Base-by-base conservation (phyloP, 1,140 invertebrate genomes). In the Fopius arisanus region DNA sequence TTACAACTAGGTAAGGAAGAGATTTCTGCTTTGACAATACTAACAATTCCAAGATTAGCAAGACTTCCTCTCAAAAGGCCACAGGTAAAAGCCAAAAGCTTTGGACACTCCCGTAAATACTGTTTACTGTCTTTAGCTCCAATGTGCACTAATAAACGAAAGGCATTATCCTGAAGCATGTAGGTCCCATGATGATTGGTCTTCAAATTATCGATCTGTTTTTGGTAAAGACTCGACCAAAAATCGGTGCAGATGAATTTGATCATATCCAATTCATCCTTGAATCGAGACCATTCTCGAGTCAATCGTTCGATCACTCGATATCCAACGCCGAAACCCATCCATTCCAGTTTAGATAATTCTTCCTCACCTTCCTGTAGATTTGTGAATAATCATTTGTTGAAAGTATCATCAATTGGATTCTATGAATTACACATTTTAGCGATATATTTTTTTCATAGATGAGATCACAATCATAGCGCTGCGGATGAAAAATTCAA, bases 201-300 rank as follows among this genome's bases (percentile, higher is more conserved):
- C 78, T 97, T 89, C n/a, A 99, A 89, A 88, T 99, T 99, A 84
- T 99, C 98, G 71, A 99, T 96, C 88, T 99, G 97, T 86, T 99
- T 99, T 81, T 98, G 98, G 85, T 98, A 99, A 21, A 99, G 92
- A 29, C 94, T 93, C 23, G 93, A 94, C 98, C 98, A 99, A 82
- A 99, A 98, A 84, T 99, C 98, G 77, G 98, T 99, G 83, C 98
- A 99, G 43, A 99, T 96, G 80, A 99, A 99, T 87, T 99, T 99
- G 89, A 99, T 96, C 23, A 96, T 97, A 79, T 99, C 98, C 33
- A 99, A 84, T 88, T 99, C 98, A 89, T 99, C 97, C 89, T 98
- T 98, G 83, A 99, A 98, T 71, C 97, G 89, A 2, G 95, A 92
- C 88, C 94, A 94, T 83, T 99, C 97, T 85, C 95, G 93, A 0